Evolutionary conservation across 2,888 invertebrate genomes (phyloP), one percentile per base, ranked within the genome.

Genomic region (Barypeithes pellucidus): DNA sequence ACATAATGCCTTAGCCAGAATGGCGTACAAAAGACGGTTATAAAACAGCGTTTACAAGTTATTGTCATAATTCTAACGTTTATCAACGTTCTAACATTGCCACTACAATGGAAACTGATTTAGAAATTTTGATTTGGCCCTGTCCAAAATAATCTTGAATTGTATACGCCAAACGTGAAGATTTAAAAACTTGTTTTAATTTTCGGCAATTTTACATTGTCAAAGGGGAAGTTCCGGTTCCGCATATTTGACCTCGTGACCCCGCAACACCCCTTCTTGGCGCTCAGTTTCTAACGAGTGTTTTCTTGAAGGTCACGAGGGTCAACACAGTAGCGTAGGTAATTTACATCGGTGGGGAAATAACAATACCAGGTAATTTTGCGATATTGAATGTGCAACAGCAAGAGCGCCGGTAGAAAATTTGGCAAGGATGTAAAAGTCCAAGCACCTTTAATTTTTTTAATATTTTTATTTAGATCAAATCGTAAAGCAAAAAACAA

Each of bases 151-250:
- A 68, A 72, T 60, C 61, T 62, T 39, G 43, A 73, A 78, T 78
- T 77, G 79, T 79, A 66, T 75, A 76, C 76, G 67, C 70, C 77
- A 76, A 75, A 80, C 79, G 78, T 78, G 81, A 81, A 83, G 80
- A 82, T 83, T 82, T 79, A 80, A 82, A 77, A 84, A 84, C 84
- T 83, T 82, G 84, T 84, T 84, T 79, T 80, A 80, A 83, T 82
- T 84, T 84, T 78, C 79, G 84, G 84, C 79, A 81, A 82, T 82
- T 84, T 83, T 83, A 82, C 79, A 77, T 66, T 71, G 63, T 63
- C 57, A 59, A 43, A 59, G 73, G 67, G 63, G 70, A 75, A 81
- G 83, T 85, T 85, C 85, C 85, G 83, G 85, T 85, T 85, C 84
- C 84, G 84, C 82, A 81, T 83, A 80, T 82, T 81, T 83, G 81